A percentile compares a stretch with the other conserved stretches of the same genome.
These are phyloP conservation scores for Centrocercus urophasianus DNA, from an alignment of 2,113 vertebrate species.

Conservation along the genomic window DNA sequence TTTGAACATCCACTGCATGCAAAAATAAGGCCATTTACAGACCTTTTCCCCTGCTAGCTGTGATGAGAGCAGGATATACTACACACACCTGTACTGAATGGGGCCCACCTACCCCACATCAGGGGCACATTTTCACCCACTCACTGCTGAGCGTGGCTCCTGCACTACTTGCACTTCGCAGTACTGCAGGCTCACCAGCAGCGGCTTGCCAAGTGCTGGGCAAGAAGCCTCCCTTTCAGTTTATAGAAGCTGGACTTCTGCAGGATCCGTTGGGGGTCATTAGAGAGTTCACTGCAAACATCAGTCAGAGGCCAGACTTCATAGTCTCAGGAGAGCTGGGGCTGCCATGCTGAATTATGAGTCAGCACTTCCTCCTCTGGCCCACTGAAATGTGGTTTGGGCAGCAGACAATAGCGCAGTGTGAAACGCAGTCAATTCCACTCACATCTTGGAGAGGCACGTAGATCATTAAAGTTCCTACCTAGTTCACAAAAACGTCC, in stretches of 20 bases:
- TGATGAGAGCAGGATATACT: neutral
- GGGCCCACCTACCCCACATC: neutral
- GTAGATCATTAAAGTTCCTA: neutral
- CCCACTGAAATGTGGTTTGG: slow-evolving; percentile 5
- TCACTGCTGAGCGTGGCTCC: neutral
- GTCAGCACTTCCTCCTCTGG: slow-evolving; percentile 11
- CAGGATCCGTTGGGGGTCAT: neutral
- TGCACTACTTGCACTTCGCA: neutral
- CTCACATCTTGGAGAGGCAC: neutral
- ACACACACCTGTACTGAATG: neutral
- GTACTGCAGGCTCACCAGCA: neutral
- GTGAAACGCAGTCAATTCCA: neutral
- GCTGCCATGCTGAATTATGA: slow-evolving; percentile 26
- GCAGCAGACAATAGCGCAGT: neutral
- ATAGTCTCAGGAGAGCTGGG: neutral
- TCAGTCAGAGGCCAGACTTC: neutral
- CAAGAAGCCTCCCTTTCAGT: neutral
- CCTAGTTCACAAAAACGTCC: neutral
- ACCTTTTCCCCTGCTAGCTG: neutral
- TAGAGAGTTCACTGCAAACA: neutral
- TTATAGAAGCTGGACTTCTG: neutral
- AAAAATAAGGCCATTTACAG: neutral
- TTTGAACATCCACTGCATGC: neutral
- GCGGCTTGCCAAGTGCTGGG: neutral
- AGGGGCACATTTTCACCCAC: neutral